Evolutionary conservation across 1,140 invertebrate genomes (phyloP), one percentile per base, ranked within the genome.

Genomic region (Periplaneta americana): DNA sequence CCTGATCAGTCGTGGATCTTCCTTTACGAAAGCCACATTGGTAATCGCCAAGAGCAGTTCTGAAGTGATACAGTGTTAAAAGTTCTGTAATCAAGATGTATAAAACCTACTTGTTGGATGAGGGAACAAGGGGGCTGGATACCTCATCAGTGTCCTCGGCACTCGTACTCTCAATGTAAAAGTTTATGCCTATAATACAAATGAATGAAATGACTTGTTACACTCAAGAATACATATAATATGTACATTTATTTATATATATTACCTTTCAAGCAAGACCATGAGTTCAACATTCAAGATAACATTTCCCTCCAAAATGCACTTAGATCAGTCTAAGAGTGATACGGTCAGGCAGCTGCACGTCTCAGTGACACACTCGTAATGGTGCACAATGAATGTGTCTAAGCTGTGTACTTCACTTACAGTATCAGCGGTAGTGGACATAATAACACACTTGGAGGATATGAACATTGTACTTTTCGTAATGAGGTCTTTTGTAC

Each of bases 221-320:
- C 76, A 35, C 5, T 78, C 33, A 36, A 78, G 8, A 78, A 78
- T 35, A 35, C 34, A 36, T 36, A 78, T 78, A 78, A 35, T 78
- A 36, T 34, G 36, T 78, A 78, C 76, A 78, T 78, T 78, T 78
- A 78, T 78, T 78, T 35, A 78, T 35, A 36, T 78, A 8, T 78
- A 78, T 78, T 28, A 78, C 28, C 36, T 28, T 78, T 35, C 36
- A 78, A 78, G 76, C 33, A 78, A 78, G 34, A 78, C 22, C 36
- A 78, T 78, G 33, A 78, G 76, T 78, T 78, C 36, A 78, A 78
- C 76, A 78, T 78, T 78, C 76, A 78, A 22, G 8, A 78, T 78
- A 78, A 78, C 76, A 78, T 78, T 78, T 78, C 36, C 76, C 33
- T 35, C 36, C 11, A 36, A 34, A 78, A 78, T 34, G 76, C 76